phyloP scores from a whole-genome alignment of 1,140 invertebrate genomes.

The Calliphora vicina region DNA sequence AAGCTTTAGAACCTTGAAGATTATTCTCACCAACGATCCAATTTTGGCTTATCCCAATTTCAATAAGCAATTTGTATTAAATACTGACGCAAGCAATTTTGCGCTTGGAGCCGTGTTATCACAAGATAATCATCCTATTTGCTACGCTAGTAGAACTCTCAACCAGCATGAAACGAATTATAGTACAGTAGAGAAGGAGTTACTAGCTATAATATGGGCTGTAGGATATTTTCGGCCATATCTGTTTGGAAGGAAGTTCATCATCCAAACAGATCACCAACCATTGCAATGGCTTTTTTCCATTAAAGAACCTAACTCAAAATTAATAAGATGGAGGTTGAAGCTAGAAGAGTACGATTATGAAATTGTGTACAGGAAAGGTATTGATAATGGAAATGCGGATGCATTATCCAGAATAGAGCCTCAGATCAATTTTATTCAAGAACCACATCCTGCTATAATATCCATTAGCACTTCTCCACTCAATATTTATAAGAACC shows the following conservation, averaged over 20 bases:
- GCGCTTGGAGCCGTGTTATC: constrained; percentile 53
- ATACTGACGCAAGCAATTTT: not conserved
- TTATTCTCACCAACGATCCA: not conserved
- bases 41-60: not conserved
- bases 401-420: constrained; percentile 5
- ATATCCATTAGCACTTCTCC: not conserved
- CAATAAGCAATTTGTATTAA: constrained; percentile 11
- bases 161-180: constrained; percentile 56
- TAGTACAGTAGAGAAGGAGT: constrained; percentile 64
- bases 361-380: constrained; percentile 25
- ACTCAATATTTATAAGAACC: not conserved
- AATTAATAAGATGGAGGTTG: constrained; percentile 4
- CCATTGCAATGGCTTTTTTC: too few relatives aligned
- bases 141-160: constrained; percentile 57
- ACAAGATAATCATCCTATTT: constrained; percentile 50
- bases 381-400: constrained; percentile 2
- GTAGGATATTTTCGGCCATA: too few relatives aligned
- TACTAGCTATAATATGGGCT: constrained; percentile 39
- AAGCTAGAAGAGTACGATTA: constrained; percentile 20
- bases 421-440: too few relatives aligned
- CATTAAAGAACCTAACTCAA: constrained; percentile 45
- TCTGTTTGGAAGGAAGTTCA: too few relatives aligned
- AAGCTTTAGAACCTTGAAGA: not conserved
- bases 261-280: too few relatives aligned
- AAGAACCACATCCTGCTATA: too few relatives aligned